Evolutionary conservation across 2,888 invertebrate genomes (phyloP).

Genomic region (Cephus pygmeus): DNA sequence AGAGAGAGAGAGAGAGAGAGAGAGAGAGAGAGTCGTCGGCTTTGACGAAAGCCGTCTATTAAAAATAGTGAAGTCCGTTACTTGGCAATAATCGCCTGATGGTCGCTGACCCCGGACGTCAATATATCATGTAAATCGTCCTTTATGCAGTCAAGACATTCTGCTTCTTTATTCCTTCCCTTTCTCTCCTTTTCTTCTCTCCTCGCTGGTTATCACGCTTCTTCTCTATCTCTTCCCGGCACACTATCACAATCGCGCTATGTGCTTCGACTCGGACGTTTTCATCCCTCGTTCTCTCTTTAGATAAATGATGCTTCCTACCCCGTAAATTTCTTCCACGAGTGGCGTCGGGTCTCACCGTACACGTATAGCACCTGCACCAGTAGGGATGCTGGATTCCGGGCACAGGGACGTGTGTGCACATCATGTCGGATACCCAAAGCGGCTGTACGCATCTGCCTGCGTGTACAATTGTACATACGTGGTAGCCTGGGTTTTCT

Average conservation of each 20-base stretch:
- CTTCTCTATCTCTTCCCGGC: not conserved
- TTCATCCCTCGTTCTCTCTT: too few relatives aligned
- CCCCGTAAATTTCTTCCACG: not conserved
- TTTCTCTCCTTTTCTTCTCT: not conserved
- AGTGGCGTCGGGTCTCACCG: not conserved
- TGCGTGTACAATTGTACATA: not conserved
- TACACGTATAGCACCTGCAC: not conserved
- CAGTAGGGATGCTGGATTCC: not conserved
- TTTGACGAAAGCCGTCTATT: constrained; percentile 53
- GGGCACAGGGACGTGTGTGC: not conserved
- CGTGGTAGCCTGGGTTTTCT: not conserved
- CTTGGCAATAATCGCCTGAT: constrained; percentile 14
- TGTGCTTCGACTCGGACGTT: too few relatives aligned
- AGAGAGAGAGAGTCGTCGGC: constrained; percentile 23
- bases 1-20: constrained; percentile 1
- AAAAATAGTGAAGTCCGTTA: constrained; percentile 54
- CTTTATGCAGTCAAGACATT: not conserved
- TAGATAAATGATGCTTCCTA: not conserved
- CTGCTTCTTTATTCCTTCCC: not conserved
- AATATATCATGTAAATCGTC: constrained; percentile 11
- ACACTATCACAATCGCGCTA: not conserved
- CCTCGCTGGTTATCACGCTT: not conserved
- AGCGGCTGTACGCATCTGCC: not conserved
- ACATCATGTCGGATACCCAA: not conserved
- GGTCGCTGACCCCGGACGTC: constrained; percentile 33